A percentile compares a stretch with the other conserved stretches of the same genome.
Evolutionary conservation across 2,797 vertebrate species (phyloP).

Genomic region (Typhlichthys subterraneus): DNA sequence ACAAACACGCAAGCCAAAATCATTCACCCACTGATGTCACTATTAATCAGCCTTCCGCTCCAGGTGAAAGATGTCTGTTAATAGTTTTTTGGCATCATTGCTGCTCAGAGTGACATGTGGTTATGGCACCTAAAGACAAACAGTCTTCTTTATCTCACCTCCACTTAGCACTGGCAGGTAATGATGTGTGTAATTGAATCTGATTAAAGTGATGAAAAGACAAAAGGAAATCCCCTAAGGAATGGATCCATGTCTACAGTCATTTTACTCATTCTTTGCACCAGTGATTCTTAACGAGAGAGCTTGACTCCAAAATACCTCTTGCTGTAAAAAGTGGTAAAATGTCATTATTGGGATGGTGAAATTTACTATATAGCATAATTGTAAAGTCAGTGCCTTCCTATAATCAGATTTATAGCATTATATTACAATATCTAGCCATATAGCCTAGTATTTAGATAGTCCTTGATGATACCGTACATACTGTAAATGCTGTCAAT

Average conservation of each 20-base stretch:
- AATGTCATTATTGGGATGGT: constrained; percentile 11
- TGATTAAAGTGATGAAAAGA: constrained; percentile 60
- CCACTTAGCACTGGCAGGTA: constrained; percentile 60
- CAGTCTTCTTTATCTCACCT: constrained; percentile 53
- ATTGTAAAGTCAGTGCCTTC: background rate
- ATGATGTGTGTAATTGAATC: constrained; percentile 71
- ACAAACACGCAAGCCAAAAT: background rate
- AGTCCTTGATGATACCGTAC: no score
- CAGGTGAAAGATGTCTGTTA: constrained; percentile 27
- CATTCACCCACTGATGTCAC: background rate
- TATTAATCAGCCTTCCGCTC: constrained; percentile 2
- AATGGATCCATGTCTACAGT: constrained; percentile 37
- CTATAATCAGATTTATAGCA: no score
- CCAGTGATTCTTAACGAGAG: constrained; percentile 35
- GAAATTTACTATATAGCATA: background rate
- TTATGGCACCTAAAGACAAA: constrained; percentile 38
- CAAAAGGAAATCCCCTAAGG: constrained; percentile 45
- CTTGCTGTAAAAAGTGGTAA: background rate
- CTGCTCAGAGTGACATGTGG: constrained; percentile 50
- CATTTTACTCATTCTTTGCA: constrained; percentile 32
- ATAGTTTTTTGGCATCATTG: constrained; percentile 44
- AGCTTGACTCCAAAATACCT: constrained; percentile 26
- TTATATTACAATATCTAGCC: no score
- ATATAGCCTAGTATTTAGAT: no score
- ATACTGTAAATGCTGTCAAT: no score